Evolutionary conservation across 1,140 invertebrate species (phyloP), one percentile per base, ranked within the genome.

Genomic region (Drosophila bipectinata): DNA sequence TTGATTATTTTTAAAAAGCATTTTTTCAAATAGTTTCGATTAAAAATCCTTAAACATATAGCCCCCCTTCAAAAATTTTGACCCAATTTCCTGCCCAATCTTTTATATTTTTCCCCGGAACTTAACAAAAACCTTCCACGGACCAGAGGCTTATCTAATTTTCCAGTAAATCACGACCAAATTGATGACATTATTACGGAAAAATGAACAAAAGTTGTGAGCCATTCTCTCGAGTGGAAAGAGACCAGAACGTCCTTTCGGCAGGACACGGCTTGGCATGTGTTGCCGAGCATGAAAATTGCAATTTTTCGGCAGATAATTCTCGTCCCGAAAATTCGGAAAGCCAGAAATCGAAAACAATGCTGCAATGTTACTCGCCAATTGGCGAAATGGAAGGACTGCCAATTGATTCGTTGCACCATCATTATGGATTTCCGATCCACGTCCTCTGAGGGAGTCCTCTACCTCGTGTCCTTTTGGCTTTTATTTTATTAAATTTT

Each of bases 401-500:
- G 51, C 48, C 64, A 85, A 87, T 87, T 87, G 82, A 87, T 87
- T 87, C 78, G 82, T 62, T 79, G 83, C 83, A 68, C 78, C 83
- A 79, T 81, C 74, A 71, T 64, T 63, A 30, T 62, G 41, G 51
- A 14, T 30, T n/a, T 10, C 3, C 9, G 10, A 37, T 37, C 3
- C 9, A 12, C 34, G 34, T 59, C 21, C 12, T 44, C 21, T 21
- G 3, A 21, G 21, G 2, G 21, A 21, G 21, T 21, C 21, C 21
- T 21, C 21, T 21, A 3, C 21, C 21, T 21, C 21, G 21, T 21
- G 21, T 21, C 21, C 21, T 51, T 30, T 32, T 24, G 8, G 3
- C 44, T 4, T 10, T 55, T 14, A 39, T 24, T 7, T 26, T 58
- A 49, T 57, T 56, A 18, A 24, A 8, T 48, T 18, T 26, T 52